Base-by-base conservation (phyloP, 2,888 invertebrate genomes). In the Falcaria lacertinaria region DNA sequence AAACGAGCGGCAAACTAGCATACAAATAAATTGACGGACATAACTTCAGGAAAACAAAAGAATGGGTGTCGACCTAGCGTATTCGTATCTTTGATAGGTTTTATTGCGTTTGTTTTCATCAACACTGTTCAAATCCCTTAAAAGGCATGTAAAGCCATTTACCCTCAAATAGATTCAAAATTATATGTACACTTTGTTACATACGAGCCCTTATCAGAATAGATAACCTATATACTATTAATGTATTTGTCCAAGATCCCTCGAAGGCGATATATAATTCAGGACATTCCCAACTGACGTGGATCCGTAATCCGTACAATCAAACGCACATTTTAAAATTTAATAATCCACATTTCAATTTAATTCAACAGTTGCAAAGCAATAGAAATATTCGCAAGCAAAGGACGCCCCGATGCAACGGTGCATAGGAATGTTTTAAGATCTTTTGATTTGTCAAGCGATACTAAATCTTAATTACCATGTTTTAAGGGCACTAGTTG, bases 391-490 rank as follows among this genome's bases (percentile, higher is more conserved):
- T 70, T 69, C 66, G 60, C 60, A 52, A 60, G 64, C 52, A 54
- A 56, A 56, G 61, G 69, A 64, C 71, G 72, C 72, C 69, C 66
- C 66, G 60, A 62, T 67, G 73, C 75, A 69, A 50, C 72, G 70
- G 69, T 60, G 78, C 74, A 68, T 66, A 57, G 56, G 59, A 60
- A 73, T 69, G 70, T 70, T 70, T 61, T 67, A 57, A 56, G 57
- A 57, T 64, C 73, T 74, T 75, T 65, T 80, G 83, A 74, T 73
- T 72, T 69, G 81, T 79, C 83, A 78, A 69, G 80, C 83, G 79
- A 85, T 85, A 78, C 69, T 76, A 72, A 74, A 71, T 74, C 82
- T 80, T 86, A 84, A 84, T 81, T 82, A 74, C 74, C 77, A 71
- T 60, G 60, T 52, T 66, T 73, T 86, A 82, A 88, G 82, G 69